These are phyloP conservation scores for Phainopepla nitens DNA, from an alignment of 2,113 vertebrate species.

Conservation along the genomic window DNA sequence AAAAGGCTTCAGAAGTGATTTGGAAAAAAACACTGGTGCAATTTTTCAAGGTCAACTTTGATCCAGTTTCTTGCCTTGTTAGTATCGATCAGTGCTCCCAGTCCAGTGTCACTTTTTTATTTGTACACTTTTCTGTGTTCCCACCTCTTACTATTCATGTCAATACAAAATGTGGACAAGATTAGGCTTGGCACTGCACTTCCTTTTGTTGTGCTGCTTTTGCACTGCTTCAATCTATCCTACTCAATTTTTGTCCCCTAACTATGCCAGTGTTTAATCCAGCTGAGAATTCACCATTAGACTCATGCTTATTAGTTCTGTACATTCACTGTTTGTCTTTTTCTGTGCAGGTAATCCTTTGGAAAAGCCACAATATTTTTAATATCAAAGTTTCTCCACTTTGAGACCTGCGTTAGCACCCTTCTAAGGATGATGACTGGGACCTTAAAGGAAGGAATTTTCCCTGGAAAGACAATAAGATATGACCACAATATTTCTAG, in stretches of 20 bases:
- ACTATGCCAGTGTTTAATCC: background rate
- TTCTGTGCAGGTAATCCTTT: background rate
- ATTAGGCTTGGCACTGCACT: background rate
- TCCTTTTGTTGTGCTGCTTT: background rate
- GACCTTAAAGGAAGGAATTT: background rate
- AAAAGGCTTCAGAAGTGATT: background rate
- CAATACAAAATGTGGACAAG: background rate
- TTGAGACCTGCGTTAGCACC: rapidly evolving
- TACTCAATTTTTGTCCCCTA: background rate
- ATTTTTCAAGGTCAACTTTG: background rate
- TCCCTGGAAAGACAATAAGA: background rate
- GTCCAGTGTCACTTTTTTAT: background rate
- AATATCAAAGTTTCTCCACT: background rate
- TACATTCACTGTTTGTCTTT: background rate
- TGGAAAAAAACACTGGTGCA: background rate
- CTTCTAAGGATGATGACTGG: background rate
- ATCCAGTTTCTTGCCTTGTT: background rate
- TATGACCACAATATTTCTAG: background rate
- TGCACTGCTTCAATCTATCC: background rate
- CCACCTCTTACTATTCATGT: background rate
- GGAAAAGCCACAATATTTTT: background rate
- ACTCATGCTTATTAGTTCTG: background rate
- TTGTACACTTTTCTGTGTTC: background rate
- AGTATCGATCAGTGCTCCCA: rapidly evolving
- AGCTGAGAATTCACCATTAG: background rate